Conservation (phyloP, 2,113 vertebrate genomes). For the Lontra canadensis region DNA sequence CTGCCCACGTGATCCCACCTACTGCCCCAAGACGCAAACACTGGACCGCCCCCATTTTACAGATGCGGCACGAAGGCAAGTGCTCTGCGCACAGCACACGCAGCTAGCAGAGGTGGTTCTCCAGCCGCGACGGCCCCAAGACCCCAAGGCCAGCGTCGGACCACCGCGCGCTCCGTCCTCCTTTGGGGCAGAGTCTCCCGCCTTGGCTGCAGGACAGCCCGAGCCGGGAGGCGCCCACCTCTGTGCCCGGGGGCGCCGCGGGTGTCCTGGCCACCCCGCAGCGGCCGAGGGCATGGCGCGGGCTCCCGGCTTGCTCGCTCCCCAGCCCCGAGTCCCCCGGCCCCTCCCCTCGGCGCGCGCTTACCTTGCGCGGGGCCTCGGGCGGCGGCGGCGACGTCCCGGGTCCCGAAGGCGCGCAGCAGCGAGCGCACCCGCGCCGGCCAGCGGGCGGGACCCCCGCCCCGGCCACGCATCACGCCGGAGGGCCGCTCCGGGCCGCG, state of each 20-base stretch:
- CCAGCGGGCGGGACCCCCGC: constrained; percentile 58
- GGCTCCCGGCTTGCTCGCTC: neutral
- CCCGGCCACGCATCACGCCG: constrained; percentile 64
- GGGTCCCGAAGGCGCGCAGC: constrained; percentile 60
- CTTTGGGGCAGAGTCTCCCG: neutral
- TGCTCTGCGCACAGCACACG: too few species aligned
- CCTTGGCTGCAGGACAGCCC: neutral
- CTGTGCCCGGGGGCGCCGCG: neutral
- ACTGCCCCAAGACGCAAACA: neutral
- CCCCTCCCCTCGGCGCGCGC: neutral
- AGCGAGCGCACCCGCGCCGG: constrained; percentile 58
- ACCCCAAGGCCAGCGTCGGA: neutral
- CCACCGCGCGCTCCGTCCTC: neutral
- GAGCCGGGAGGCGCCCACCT: neutral
- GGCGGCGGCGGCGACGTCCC: neutral
- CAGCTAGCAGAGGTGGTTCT: neutral
- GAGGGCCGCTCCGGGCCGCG: neutral
- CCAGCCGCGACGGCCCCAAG: neutral
- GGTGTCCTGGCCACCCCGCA: neutral
- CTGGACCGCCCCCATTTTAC: neutral
- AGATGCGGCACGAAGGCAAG: neutral
- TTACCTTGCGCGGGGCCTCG: constrained; percentile 66
- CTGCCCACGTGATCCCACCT: neutral
- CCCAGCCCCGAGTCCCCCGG: neutral
- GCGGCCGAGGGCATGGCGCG: neutral